Evolutionary conservation across 2,113 vertebrate genomes (phyloP), one percentile per base, ranked within the genome.

Genomic region (Canis aureus): DNA sequence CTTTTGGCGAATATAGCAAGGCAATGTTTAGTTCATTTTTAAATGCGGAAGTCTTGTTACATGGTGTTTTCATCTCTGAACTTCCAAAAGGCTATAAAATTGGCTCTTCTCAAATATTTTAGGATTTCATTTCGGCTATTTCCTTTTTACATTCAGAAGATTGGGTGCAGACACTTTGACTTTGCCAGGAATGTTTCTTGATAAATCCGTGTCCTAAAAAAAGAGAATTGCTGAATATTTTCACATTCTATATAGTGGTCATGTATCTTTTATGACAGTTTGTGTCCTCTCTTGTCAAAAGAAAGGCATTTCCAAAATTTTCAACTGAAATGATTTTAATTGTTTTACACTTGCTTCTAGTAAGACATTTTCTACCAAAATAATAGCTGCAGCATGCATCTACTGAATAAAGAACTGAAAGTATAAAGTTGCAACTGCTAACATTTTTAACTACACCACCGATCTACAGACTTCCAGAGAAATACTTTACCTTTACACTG

Each of bases 101-200:
- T 35, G 59, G 78, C 22, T 97, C 94, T 94, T 96, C 89, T 69
- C 59, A 94, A 93, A 76, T 96, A 85, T 49, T 92, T 94, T 71
- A 96, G 62, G 25, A 55, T 76, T 91, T 25, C 90, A 67, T 94
- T 66, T 79, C 67, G 8, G n/a, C 99, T 98, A 99, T 98, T 99
- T 99, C 98, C 99, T 99, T 97, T 99, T 99, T 93, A 97, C 98
- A 96, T 98, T 99, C 93, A 99, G 98, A 90, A 99, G 99, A 94
- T 99, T 99, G 0, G 99, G 99, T 25, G 99, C 99, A 1, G 99
- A 99, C 22, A 99, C 99, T 97, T 99, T 99, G 11, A 99, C 99
- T 98, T 99, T 99, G 4, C 99, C 99, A 0, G 99, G 99, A 97
- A 99, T 99, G 94, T 99, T 99, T 97, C 99, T 99, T 82, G 99